A percentile compares a stretch with the other conserved stretches of the same genome.
These are phyloP conservation scores for Eudyptes chrysolophus DNA, from an alignment of 2,113 vertebrate genomes.

Conservation along the genomic window DNA sequence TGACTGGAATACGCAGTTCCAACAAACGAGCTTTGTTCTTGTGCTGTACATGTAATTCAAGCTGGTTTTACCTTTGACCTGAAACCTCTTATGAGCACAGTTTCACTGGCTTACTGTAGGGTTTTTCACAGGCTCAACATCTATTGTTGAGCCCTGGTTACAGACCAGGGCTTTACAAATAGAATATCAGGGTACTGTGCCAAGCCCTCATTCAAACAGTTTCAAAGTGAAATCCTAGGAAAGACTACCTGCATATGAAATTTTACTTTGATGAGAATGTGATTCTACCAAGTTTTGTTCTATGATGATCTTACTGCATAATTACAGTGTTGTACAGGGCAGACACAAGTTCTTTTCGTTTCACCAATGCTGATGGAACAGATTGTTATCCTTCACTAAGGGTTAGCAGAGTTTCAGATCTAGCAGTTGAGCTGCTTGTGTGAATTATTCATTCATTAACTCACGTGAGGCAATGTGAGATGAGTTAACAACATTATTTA, in stretches of 20 bases:
- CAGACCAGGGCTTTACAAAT: not conserved
- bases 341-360: not conserved
- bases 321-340: not conserved
- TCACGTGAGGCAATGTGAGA: not conserved
- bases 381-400: not conserved
- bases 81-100: not conserved
- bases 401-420: not conserved
- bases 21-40: not conserved
- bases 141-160: not conserved
- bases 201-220: not conserved
- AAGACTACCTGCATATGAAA: not conserved
- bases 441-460: conserved; percentile 3
- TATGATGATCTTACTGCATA: not conserved
- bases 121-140: not conserved
- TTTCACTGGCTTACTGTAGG: not conserved
- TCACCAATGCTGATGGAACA: not conserved
- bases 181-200: not conserved
- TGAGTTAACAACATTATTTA: not conserved
- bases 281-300: not conserved
- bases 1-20: not conserved
- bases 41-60: not conserved
- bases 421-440: not conserved
- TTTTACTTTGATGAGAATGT: not conserved
- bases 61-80: not conserved
- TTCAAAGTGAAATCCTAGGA: not conserved